Conservation (phyloP, 2,113 vertebrate species). For the Poeciliopsis retropinna region DNA sequence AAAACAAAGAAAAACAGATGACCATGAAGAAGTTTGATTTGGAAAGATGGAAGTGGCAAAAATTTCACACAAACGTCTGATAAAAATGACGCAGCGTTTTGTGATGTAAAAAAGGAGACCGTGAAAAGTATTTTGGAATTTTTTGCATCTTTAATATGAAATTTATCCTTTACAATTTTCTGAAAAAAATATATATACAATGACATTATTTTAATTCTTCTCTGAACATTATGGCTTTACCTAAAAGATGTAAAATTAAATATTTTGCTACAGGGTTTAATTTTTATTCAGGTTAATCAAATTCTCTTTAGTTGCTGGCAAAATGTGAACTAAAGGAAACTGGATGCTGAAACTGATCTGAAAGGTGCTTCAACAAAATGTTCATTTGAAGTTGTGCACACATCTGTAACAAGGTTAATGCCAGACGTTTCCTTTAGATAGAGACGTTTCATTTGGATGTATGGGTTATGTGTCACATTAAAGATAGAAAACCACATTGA, state of each 20-base stretch:
- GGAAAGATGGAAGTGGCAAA: too few species aligned
- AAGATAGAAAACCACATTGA: not conserved
- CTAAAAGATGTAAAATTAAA: not conserved
- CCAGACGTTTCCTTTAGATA: not conserved
- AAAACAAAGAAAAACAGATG: too few species aligned
- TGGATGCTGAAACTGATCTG: not conserved
- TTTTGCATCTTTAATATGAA: too few species aligned
- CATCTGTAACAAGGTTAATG: not conserved
- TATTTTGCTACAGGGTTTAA: too few species aligned
- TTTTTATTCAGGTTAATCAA: not conserved
- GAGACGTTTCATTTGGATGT: not conserved
- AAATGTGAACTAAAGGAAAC: not conserved
- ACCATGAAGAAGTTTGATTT: too few species aligned
- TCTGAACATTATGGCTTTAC: not conserved
- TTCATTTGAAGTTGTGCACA: not conserved
- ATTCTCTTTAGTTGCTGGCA: not conserved
- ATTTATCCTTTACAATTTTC: too few species aligned
- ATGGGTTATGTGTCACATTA: not conserved
- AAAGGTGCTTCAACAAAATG: not conserved
- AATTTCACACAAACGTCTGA: too few species aligned
- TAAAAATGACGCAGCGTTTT: too few species aligned
- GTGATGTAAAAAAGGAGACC: too few species aligned
- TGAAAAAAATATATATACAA: too few species aligned
- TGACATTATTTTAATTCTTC: not conserved
- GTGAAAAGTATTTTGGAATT: too few species aligned